Evolutionary conservation across 1,140 invertebrate species (phyloP).

Genomic region (Ceratoteleas bidentatus): DNA sequence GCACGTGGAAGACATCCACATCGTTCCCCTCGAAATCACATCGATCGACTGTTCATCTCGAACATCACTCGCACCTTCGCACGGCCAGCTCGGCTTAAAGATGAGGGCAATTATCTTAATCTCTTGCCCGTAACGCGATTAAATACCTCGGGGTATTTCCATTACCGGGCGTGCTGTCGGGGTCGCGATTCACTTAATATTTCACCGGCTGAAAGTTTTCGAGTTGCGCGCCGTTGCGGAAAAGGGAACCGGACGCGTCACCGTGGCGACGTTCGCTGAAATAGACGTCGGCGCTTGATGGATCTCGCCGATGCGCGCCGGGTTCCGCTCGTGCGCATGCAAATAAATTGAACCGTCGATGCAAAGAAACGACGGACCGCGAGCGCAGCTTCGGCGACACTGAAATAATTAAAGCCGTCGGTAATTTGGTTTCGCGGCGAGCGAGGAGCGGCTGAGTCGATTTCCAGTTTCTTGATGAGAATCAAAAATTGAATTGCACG

Average conservation of each 20-base stretch:
- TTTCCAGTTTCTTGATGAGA: background rate
- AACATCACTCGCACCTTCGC: no score
- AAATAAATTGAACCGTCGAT: constrained; percentile 19
- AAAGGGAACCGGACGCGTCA: background rate
- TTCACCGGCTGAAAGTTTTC: constrained; percentile 8
- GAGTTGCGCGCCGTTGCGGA: background rate
- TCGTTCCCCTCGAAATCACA: no score
- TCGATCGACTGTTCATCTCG: no score
- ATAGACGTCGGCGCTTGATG: constrained; percentile 6
- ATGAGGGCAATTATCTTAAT: constrained; percentile 18
- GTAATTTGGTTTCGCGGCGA: background rate
- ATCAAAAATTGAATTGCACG: background rate
- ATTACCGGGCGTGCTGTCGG: constrained; percentile 8
- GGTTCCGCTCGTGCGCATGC: background rate
- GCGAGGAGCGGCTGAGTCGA: background rate
- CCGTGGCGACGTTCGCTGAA: no score
- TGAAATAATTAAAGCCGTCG: constrained; percentile 6
- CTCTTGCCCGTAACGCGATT: constrained; percentile 14
- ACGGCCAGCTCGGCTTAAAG: constrained; percentile 3
- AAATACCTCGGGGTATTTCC: constrained; percentile 12
- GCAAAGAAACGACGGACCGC: constrained; percentile 8
- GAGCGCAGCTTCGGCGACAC: background rate
- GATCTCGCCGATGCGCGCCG: constrained; percentile 9
- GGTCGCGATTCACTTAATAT: constrained; percentile 6
- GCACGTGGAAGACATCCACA: no score